phyloP scores from a whole-genome alignment of 2,888 invertebrate genomes.

The Byasa hedistus region DNA sequence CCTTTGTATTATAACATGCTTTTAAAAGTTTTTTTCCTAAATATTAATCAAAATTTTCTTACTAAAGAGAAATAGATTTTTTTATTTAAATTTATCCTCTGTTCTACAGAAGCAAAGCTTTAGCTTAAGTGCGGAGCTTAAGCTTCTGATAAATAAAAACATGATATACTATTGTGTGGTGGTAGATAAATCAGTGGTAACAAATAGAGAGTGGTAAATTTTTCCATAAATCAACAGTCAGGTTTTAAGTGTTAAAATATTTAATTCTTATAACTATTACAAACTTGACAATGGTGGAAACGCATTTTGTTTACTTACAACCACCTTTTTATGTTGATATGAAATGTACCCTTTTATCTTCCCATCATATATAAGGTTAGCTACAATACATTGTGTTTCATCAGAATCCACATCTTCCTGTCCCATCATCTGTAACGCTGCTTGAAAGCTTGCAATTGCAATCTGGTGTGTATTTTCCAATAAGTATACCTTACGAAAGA shows the following conservation, averaged over 20 bases:
- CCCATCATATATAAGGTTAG: slow-evolving; percentile 97
- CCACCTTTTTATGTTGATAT: slow-evolving; percentile 97
- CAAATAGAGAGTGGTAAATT: no score
- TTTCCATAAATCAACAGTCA: background rate
- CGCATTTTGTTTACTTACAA: slow-evolving; percentile 97
- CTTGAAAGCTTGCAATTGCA: slow-evolving; percentile 90
- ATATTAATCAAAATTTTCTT: no score
- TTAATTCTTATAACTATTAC: slow-evolving; percentile 45
- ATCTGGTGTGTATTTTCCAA: slow-evolving; percentile 91
- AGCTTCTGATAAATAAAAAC: no score
- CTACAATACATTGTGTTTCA: slow-evolving; percentile 97
- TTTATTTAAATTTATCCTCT: no score
- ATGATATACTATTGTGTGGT: no score
- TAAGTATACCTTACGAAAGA: slow-evolving; percentile 94
- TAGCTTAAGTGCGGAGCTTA: no score
- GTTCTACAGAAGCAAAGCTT: no score
- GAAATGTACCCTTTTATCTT: slow-evolving; percentile 99
- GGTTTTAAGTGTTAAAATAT: background rate
- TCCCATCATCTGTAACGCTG: slow-evolving; percentile 89
- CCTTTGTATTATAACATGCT: background rate
- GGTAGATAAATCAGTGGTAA: no score
- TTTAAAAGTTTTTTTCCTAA: no score
- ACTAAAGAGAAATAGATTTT: no score
- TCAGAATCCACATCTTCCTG: slow-evolving; percentile 93
- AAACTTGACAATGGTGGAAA: slow-evolving; percentile 90